phyloP scores from a whole-genome alignment of 1,140 invertebrate species.

The Drosophila rufa region DNA sequence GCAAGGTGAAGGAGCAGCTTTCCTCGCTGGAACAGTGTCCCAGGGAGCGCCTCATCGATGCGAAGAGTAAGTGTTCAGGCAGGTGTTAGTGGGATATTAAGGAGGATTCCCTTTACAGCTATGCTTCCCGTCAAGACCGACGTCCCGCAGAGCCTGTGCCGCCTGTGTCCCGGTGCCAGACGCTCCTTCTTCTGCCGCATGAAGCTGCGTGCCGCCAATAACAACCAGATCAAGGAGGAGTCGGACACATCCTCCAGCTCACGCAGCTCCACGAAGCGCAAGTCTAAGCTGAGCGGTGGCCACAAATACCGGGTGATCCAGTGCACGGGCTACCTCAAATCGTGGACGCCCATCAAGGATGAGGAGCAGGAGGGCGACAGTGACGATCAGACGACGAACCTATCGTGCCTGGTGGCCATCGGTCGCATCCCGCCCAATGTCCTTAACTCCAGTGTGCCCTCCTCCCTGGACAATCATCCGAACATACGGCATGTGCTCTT shows the following conservation, averaged over 20 bases:
- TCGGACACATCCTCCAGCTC: constrained; percentile 88
- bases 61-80: constrained; percentile 91
- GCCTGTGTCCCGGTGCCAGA: constrained; percentile 94
- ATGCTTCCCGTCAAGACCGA: constrained; percentile 96
- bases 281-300: constrained; percentile 89
- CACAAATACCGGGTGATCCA: constrained; percentile 92
- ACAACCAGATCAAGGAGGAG: constrained; percentile 90
- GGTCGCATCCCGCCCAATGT: constrained; percentile 89
- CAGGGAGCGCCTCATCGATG: constrained; percentile 95
- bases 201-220: constrained; percentile 90
- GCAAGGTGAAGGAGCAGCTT: constrained; percentile 97
- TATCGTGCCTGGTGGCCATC: constrained; percentile 94
- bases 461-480: constrained; percentile 82
- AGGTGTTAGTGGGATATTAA: background rate
- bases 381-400: constrained; percentile 91
- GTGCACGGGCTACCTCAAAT: constrained; percentile 96
- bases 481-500: constrained; percentile 88
- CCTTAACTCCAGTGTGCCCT: constrained; percentile 75
- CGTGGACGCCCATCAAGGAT: constrained; percentile 93
- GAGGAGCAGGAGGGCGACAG: constrained; percentile 88
- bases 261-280: constrained; percentile 88
- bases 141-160: constrained; percentile 90
- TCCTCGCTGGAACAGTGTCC: constrained; percentile 96
- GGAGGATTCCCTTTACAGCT: constrained; percentile 86
- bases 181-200: constrained; percentile 97